Evolutionary conservation across 2,888 invertebrate species (phyloP).

Genomic region (Blera fallax): DNA sequence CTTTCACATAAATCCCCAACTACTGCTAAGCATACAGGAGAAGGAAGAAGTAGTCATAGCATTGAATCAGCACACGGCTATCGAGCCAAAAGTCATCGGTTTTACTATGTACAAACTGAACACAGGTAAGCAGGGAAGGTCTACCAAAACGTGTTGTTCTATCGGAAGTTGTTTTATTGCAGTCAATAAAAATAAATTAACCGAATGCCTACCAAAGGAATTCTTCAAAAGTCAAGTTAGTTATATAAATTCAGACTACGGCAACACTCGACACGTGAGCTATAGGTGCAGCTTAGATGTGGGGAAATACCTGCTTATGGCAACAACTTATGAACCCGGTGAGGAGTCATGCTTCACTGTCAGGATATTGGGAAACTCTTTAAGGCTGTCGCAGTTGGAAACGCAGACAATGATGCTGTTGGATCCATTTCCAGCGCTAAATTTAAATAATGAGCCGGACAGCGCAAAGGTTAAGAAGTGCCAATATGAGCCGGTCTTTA

Average conservation of each 20-base stretch:
- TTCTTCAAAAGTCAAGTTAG: constrained; percentile 94
- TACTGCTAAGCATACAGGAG: constrained; percentile 90
- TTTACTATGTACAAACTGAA: constrained; percentile 89
- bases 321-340: constrained; percentile 95
- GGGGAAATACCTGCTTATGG: constrained; percentile 92
- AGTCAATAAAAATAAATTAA: constrained; percentile 83
- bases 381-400: constrained; percentile 89
- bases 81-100: constrained; percentile 96
- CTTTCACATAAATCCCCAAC: constrained; percentile 96
- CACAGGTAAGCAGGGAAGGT: constrained; percentile 73
- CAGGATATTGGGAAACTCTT: constrained; percentile 89
- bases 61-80: constrained; percentile 93
- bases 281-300: constrained; percentile 90
- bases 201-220: constrained; percentile 89
- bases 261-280: constrained; percentile 94
- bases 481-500: constrained; percentile 94
- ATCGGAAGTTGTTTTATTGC: constrained; percentile 19
- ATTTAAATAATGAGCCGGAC: constrained; percentile 82
- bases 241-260: constrained; percentile 93
- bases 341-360: constrained; percentile 95
- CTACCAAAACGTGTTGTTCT: neutral
- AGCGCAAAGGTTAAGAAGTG: constrained; percentile 81
- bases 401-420: constrained; percentile 82
- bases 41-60: constrained; percentile 92
- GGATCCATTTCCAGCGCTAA: constrained; percentile 80